A percentile compares a stretch with the other conserved stretches of the same genome.
phyloP scores from a whole-genome alignment of 2,113 vertebrate species.

The Perccottus glenii region DNA sequence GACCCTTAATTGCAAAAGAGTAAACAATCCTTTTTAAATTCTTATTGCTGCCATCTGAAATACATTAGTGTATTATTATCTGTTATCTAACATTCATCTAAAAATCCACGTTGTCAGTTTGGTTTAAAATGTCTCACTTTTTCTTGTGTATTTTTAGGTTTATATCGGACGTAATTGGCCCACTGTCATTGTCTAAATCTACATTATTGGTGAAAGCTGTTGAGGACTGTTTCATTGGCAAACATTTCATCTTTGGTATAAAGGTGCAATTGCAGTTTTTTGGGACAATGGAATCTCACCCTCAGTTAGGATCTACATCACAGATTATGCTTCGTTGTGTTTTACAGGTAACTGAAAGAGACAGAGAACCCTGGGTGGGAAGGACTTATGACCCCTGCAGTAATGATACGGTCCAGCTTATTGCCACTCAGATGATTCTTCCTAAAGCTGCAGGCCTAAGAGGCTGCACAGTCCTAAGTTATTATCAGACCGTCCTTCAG shows the following conservation, averaged over 20 bases:
- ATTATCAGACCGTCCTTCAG: constrained; percentile 55
- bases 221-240: constrained; percentile 69
- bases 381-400: constrained; percentile 4
- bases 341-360: constrained; percentile 42
- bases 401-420: constrained; percentile 41
- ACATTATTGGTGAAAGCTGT: constrained; percentile 58
- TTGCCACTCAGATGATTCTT: constrained; percentile 70
- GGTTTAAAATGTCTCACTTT: not conserved
- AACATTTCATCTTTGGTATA: constrained; percentile 71
- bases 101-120: not conserved
- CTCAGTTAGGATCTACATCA: not conserved
- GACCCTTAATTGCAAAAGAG: too few species aligned
- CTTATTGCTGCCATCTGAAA: too few species aligned
- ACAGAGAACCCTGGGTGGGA: constrained; percentile 32
- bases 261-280: constrained; percentile 57
- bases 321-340: constrained; percentile 5
- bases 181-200: constrained; percentile 33
- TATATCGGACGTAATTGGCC: constrained; percentile 37
- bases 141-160: constrained; percentile 44
- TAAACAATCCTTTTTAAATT: too few species aligned
- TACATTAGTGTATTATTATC: not conserved
- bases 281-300: not conserved
- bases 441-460: constrained; percentile 26
- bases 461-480: constrained; percentile 66
- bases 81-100: not conserved